Percentiles rank a stretch among this genome's conserved stretches.
phyloP scores from a whole-genome alignment of 2,888 invertebrate genomes.

The Ethmia dodecea region DNA sequence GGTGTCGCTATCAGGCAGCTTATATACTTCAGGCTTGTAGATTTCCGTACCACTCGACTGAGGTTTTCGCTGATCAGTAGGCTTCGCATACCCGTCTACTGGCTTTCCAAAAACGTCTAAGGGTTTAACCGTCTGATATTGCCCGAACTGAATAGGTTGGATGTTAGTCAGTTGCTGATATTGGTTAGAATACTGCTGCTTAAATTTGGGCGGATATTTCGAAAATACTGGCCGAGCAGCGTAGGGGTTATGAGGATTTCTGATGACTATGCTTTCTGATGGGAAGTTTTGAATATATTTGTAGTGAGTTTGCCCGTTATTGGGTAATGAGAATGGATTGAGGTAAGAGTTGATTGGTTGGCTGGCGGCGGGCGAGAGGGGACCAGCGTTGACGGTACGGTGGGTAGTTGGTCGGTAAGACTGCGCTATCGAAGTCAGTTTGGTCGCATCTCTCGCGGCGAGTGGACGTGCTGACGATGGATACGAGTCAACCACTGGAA shows the following conservation, averaged over 20 bases:
- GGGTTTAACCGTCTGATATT: slow-evolving; percentile 52
- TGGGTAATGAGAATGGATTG: slow-evolving; percentile 59
- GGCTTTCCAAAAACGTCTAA: slow-evolving; percentile 53
- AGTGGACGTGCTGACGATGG: slow-evolving; percentile 61
- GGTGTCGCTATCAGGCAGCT: slow-evolving; percentile 46
- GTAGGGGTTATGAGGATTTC: slow-evolving; percentile 61
- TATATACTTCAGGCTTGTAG: slow-evolving; percentile 62
- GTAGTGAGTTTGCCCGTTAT: slow-evolving; percentile 49
- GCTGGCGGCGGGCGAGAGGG: slow-evolving; percentile 42
- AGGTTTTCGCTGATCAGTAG: slow-evolving; percentile 16
- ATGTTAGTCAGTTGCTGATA: slow-evolving; percentile 41
- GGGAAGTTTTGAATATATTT: slow-evolving; percentile 65
- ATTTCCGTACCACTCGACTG: slow-evolving; percentile 36
- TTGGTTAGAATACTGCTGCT: slow-evolving; percentile 26
- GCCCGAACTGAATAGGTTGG: slow-evolving; percentile 58
- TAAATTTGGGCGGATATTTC: slow-evolving; percentile 55
- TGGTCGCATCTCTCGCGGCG: slow-evolving; percentile 53
- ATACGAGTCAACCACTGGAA: slow-evolving; percentile 48
- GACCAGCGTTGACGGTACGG: slow-evolving; percentile 43
- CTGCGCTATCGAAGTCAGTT: slow-evolving; percentile 67
- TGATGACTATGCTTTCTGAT: slow-evolving; percentile 49
- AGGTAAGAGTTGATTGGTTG: slow-evolving; percentile 68
- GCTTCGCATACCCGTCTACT: slow-evolving; percentile 48
- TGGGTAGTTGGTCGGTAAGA: slow-evolving; percentile 66
- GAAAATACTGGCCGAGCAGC: slow-evolving; percentile 50